Percentiles rank a stretch among this genome's conserved stretches.
phyloP scores from a whole-genome alignment of 2,888 invertebrate species.

The Toxonevra muliebris region DNA sequence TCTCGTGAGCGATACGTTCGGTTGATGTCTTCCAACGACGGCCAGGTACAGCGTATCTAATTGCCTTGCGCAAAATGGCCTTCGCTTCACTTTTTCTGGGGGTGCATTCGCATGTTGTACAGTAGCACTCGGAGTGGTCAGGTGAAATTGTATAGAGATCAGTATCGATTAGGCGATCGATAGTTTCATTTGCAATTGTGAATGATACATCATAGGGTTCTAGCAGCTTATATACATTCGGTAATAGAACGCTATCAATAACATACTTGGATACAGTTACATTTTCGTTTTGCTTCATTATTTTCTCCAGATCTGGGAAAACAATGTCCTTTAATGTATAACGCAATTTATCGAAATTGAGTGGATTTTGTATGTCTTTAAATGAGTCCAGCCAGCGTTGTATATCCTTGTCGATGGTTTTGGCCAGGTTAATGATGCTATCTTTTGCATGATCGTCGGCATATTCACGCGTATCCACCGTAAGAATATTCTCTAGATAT shows the following conservation, averaged over 20 bases:
- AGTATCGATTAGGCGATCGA: conserved; percentile 54
- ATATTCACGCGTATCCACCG: conserved; percentile 69
- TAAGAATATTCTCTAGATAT: conserved; percentile 72
- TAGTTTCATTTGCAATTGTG: conserved; percentile 44
- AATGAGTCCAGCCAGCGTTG: conserved; percentile 50
- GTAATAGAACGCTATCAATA: conserved; percentile 63
- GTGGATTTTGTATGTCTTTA: conserved; percentile 47
- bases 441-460: conserved; percentile 68
- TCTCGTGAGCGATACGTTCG: conserved; percentile 50
- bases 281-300: conserved; percentile 43
- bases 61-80: conserved; percentile 53
- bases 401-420: conserved; percentile 68
- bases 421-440: conserved; percentile 68
- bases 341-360: conserved; percentile 47
- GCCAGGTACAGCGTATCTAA: conserved; percentile 53
- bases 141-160: conserved; percentile 50
- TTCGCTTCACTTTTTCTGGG: conserved; percentile 44
- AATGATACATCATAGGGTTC: conserved; percentile 49
- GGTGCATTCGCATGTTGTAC: conserved; percentile 28
- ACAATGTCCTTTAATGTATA: conserved; percentile 44
- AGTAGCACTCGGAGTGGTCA: conserved; percentile 39
- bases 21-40: conserved; percentile 51
- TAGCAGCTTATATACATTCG: conserved; percentile 64
- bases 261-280: conserved; percentile 42
- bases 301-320: conserved; percentile 43